Evolutionary conservation across 2,797 vertebrate genomes (phyloP).

Genomic region (Xenentodon cancila): DNA sequence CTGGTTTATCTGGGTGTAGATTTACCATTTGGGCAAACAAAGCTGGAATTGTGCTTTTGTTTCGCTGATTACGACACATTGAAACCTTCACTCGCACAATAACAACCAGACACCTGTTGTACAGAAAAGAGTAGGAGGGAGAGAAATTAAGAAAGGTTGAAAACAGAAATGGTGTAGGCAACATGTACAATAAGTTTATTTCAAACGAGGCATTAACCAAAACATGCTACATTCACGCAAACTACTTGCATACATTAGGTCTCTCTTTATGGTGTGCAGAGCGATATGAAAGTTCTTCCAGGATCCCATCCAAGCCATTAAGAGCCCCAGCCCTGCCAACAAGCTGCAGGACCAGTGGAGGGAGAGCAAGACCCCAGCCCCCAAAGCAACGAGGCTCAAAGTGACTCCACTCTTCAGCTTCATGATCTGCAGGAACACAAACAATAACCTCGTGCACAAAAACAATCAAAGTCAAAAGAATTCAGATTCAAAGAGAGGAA

Average conservation of each 20-base stretch:
- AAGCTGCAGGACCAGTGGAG: constrained; percentile 82
- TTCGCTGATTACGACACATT: constrained; percentile 69
- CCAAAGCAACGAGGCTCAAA: constrained; percentile 70
- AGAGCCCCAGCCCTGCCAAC: constrained; percentile 75
- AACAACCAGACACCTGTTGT: constrained; percentile 81
- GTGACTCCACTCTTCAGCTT: constrained; percentile 7
- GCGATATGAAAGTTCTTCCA: constrained; percentile 84
- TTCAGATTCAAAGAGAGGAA: background rate
- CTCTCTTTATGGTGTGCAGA: constrained; percentile 81
- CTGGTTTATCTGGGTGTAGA: constrained; percentile 82
- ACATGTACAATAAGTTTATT: background rate
- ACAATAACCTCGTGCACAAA: background rate
- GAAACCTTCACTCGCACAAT: constrained; percentile 82
- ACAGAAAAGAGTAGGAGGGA: accelerated
- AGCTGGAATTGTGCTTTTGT: constrained; percentile 79
- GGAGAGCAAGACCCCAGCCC: constrained; percentile 67
- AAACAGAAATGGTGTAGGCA: background rate
- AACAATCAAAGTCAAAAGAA: background rate
- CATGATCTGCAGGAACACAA: constrained; percentile 59
- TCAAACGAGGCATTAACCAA: constrained; percentile 13
- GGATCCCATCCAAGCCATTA: constrained; percentile 69
- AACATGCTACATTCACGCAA: background rate
- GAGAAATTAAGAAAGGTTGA: background rate
- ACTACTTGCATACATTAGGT: constrained; percentile 84
- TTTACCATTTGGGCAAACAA: constrained; percentile 81